phyloP scores from a whole-genome alignment of 2,797 vertebrate genomes.

The Tenualosa thibaudeaui region DNA sequence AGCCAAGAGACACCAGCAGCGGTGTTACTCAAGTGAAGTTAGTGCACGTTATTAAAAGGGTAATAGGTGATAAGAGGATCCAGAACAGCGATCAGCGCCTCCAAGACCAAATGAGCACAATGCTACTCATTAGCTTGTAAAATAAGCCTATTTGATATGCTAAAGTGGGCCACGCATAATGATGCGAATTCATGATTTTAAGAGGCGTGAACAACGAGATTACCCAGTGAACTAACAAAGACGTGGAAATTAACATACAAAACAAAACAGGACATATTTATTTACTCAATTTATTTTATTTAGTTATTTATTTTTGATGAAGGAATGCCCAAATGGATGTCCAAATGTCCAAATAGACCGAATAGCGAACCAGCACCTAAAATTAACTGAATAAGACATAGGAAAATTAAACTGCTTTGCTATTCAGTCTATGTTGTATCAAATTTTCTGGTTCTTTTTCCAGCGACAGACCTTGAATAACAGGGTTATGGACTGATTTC shows the following conservation, averaged over 20 bases:
- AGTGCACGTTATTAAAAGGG: not conserved
- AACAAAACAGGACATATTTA: not conserved
- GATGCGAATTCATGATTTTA: not conserved
- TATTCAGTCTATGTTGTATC: no score
- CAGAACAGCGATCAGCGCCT: not conserved
- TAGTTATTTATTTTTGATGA: not conserved
- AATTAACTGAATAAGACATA: no score
- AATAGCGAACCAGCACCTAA: no score
- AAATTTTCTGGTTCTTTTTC: no score
- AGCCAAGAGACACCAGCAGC: not conserved
- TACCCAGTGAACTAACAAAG: slow-evolving; percentile 3
- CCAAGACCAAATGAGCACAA: not conserved
- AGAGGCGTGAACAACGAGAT: slow-evolving; percentile 11
- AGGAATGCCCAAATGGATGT: not conserved
- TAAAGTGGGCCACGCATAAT: slow-evolving; percentile 14
- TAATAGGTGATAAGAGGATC: slow-evolving; percentile 17
- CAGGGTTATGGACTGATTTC: no score
- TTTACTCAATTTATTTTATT: not conserved
- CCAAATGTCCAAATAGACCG: no score
- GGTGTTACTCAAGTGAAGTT: not conserved
- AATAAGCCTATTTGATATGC: not conserved
- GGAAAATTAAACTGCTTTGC: no score
- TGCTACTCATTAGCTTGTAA: not conserved
- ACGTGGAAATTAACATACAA: not conserved
- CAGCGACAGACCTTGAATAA: no score